A percentile compares a stretch with the other conserved stretches of the same genome.
Conservation (phyloP, 2,113 vertebrate genomes). For the Anarhynchus alexandrinus region DNA sequence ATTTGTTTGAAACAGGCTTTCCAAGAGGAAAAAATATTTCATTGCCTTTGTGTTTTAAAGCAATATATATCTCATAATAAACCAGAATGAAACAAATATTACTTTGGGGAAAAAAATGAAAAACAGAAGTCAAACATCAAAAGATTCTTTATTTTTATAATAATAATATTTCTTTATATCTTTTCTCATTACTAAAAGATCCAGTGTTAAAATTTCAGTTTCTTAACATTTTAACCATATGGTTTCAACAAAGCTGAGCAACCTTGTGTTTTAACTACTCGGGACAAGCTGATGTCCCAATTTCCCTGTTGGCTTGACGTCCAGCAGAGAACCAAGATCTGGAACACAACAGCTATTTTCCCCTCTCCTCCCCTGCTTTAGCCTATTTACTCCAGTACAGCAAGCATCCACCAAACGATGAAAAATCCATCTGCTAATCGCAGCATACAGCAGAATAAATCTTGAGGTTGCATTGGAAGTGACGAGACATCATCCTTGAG, state of each 20-base stretch:
- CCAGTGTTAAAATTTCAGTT: not conserved
- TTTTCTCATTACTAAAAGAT: not conserved
- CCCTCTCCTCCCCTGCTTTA: not conserved
- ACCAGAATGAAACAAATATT: not conserved
- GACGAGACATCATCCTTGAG: not conserved
- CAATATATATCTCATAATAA: not conserved
- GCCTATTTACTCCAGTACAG: not conserved
- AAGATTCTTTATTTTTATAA: not conserved
- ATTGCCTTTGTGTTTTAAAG: not conserved
- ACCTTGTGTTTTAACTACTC: not conserved
- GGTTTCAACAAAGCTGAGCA: not conserved
- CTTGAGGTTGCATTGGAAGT: not conserved
- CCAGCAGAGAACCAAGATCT: not conserved
- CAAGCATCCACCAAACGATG: not conserved
- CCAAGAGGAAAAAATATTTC: fast-evolving
- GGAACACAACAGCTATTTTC: not conserved
- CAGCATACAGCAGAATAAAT: not conserved
- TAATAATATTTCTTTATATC: not conserved
- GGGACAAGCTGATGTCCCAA: fast-evolving
- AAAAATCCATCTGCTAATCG: not conserved
- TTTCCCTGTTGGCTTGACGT: not conserved
- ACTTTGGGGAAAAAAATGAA: fast-evolving
- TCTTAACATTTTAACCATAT: not conserved
- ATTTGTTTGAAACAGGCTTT: not conserved
- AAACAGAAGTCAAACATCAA: not conserved